phyloP scores from a whole-genome alignment of 2,888 invertebrate species.

The Xanthia icteritia region DNA sequence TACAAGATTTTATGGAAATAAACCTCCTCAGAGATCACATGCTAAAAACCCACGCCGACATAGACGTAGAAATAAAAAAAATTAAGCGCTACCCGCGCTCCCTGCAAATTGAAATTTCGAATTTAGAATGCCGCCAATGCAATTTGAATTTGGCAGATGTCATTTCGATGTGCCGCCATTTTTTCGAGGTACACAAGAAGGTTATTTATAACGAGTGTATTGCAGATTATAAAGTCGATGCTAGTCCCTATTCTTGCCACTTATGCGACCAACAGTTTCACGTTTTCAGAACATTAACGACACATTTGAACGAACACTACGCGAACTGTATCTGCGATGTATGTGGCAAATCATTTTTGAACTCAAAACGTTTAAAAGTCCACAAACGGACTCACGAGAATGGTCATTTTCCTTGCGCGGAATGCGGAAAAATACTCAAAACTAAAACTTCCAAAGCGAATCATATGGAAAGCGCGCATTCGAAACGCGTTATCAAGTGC shows the following conservation, averaged over 20 bases:
- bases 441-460: conserved; percentile 82
- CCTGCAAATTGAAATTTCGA: conserved; percentile 84
- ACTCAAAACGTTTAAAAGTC: conserved; percentile 86
- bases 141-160: conserved; percentile 78
- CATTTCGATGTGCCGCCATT: conserved; percentile 77
- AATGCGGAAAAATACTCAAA: conserved; percentile 82
- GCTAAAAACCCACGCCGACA: conserved; percentile 71
- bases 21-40: conserved; percentile 77
- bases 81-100: conserved; percentile 84
- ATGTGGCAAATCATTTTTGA: conserved; percentile 88
- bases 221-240: conserved; percentile 83
- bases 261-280: conserved; percentile 81
- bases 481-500: conserved; percentile 81
- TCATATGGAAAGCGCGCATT: conserved; percentile 83
- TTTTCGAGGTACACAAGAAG: conserved; percentile 77
- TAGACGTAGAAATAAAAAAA: conserved; percentile 79
- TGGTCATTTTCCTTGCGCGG: conserved; percentile 79
- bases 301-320: conserved; percentile 88
- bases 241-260: conserved; percentile 81
- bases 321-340: conserved; percentile 88
- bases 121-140: conserved; percentile 81
- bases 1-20: conserved; percentile 82
- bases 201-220: conserved; percentile 84
- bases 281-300: conserved; percentile 83
- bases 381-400: conserved; percentile 87